These are phyloP conservation scores for Gulo gulo DNA, from an alignment of 2,113 vertebrate genomes.

Conservation along the genomic window DNA sequence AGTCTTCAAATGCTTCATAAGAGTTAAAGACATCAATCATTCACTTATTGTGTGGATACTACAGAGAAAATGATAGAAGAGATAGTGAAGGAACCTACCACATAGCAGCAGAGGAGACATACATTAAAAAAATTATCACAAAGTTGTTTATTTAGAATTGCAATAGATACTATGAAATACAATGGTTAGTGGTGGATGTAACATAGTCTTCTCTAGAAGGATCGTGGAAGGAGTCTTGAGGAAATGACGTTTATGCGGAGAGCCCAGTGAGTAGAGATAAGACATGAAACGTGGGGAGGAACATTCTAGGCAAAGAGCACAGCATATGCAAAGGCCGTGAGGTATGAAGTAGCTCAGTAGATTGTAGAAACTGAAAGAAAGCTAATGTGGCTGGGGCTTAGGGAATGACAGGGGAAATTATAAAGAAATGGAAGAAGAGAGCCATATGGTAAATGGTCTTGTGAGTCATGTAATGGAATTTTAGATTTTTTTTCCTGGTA, in stretches of 20 bases:
- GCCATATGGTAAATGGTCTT: not conserved
- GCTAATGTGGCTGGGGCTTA: not conserved
- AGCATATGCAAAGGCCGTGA: not conserved
- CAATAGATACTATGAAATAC: not conserved
- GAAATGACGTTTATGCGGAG: constrained; percentile 1
- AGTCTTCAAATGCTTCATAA: not conserved
- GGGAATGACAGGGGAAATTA: not conserved
- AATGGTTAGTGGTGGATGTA: not conserved
- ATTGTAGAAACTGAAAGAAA: not conserved
- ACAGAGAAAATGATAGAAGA: not conserved
- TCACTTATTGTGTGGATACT: not conserved
- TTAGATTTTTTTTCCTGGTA: not conserved
- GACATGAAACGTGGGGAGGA: not conserved
- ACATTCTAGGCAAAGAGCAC: not conserved
- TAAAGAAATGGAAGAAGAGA: not conserved
- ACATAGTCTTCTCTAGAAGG: not conserved
- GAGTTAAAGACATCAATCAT: not conserved
- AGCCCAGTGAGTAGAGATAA: not conserved
- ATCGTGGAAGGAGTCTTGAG: not conserved
- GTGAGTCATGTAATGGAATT: not conserved
- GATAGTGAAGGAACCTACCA: not conserved
- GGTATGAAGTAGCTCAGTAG: not conserved
- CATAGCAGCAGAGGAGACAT: not conserved
- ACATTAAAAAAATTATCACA: not conserved
- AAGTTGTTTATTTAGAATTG: not conserved